Evolutionary conservation across 2,797 vertebrate species (phyloP), one percentile per base, ranked within the genome.

Genomic region (Helarctos malayanus): DNA sequence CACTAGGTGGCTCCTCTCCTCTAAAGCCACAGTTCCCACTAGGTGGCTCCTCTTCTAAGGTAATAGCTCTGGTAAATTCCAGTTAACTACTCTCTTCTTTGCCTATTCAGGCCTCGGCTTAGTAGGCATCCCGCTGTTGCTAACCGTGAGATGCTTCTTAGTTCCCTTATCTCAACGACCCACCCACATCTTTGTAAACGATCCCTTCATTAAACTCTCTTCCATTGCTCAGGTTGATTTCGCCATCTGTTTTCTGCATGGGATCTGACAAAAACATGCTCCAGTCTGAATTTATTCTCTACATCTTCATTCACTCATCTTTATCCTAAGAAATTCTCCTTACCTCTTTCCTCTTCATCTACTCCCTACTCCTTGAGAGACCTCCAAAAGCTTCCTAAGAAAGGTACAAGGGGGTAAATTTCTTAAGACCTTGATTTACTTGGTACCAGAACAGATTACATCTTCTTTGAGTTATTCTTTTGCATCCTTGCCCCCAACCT

Each of bases 371-470:
- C 75, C 29, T 41, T 63, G 19, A 68, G 47, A 78, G 29, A 80
- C 52, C 49, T 85, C n/a, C 35, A 81, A 94, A 8, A 84, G 32
- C 3, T 81, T 87, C 54, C 82, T 65, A n/a, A 95, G 69, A 63
- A 79, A 84, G 54, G 16, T 68, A 76, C 8, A 18, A 5, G 16
- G 10, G n/a, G 54, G 45, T 80, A 80, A 69, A 56, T 73, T 85
- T 79, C 76, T 68, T 95, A 71, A 89, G 54, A 81, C 2, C 54
- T 78, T 85, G 38, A 78, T 32, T 85, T 93, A 88, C 18, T 45
- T 84, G 86, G 52, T 57, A 93, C 47, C 35, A 96, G n/a, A 63
- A 45, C 25, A 93, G 57, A 83, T 41, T 73, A 84, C 19, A 89
- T 35, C 49, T 71, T 87, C 41, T 92, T 16, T 76, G 65, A 88